phyloP scores from a whole-genome alignment of 2,113 vertebrate genomes.

The Phyllostomus hastatus region DNA sequence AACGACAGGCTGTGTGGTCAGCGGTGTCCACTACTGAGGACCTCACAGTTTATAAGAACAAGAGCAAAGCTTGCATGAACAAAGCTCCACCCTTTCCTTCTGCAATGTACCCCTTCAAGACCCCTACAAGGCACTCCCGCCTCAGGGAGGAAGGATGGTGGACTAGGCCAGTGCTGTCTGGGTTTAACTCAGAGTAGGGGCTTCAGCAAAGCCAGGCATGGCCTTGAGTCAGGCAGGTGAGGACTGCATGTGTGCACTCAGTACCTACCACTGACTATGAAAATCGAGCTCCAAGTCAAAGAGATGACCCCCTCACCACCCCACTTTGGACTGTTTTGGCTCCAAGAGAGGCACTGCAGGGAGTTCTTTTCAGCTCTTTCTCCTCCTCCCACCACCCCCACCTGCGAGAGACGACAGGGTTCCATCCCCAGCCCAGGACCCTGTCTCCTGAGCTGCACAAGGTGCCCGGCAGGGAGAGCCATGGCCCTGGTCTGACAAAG shows the following conservation, averaged over 20 bases:
- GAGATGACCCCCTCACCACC: background rate
- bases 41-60: background rate
- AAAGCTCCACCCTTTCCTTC: background rate
- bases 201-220: background rate
- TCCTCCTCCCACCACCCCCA: background rate
- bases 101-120: background rate
- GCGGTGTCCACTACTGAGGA: no score
- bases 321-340: background rate
- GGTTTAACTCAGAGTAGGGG: background rate
- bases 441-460: background rate
- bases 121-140: background rate
- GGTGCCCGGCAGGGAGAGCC: background rate
- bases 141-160: background rate
- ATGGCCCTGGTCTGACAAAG: background rate
- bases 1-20: background rate
- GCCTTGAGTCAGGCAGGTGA: background rate
- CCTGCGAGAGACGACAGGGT: slow-evolving; percentile 9
- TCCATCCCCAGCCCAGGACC: background rate
- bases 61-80: background rate
- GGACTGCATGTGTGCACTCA: background rate
- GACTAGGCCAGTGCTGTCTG: background rate
- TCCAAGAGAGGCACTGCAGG: background rate
- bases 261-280: background rate
- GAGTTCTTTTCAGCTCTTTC: background rate
- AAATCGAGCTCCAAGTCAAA: background rate